These are phyloP conservation scores for Falco berigora DNA, from an alignment of 2,797 vertebrate species.

Conservation along the genomic window DNA sequence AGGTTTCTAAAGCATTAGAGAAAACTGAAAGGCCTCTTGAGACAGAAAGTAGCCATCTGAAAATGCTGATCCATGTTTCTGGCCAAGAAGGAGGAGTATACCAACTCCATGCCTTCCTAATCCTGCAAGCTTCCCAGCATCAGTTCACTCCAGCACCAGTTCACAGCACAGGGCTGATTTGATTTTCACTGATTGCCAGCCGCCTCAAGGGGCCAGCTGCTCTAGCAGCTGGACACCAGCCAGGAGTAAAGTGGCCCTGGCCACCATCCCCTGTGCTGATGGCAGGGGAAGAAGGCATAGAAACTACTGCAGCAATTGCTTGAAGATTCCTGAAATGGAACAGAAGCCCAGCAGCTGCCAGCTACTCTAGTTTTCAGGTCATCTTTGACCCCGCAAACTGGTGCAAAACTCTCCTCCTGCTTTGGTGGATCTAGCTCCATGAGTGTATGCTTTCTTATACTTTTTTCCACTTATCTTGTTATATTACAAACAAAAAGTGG, in stretches of 20 bases:
- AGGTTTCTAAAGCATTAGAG: background rate
- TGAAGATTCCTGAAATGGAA: background rate
- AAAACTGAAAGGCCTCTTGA: background rate
- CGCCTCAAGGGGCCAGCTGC: conserved; percentile 2
- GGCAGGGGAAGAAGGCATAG: background rate
- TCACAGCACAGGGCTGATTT: conserved; percentile 14
- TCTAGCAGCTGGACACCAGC: conserved; percentile 10
- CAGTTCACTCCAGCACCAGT: background rate
- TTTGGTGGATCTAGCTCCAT: background rate
- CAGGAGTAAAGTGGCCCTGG: conserved; percentile 36
- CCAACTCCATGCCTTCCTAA: background rate
- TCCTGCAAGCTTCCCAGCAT: background rate
- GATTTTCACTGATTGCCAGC: conserved; percentile 31
- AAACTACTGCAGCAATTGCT: background rate
- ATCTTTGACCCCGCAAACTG: background rate
- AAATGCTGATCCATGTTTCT: background rate
- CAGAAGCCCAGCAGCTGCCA: background rate
- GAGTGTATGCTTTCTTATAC: background rate
- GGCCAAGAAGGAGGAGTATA: background rate
- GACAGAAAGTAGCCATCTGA: background rate
- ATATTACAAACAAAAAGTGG: background rate
- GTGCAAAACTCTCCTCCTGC: background rate
- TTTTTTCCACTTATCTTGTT: background rate
- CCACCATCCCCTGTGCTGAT: background rate
- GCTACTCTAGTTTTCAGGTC: background rate